Base-by-base conservation (phyloP, 2,113 vertebrate species). In the Dromaius novaehollandiae region DNA sequence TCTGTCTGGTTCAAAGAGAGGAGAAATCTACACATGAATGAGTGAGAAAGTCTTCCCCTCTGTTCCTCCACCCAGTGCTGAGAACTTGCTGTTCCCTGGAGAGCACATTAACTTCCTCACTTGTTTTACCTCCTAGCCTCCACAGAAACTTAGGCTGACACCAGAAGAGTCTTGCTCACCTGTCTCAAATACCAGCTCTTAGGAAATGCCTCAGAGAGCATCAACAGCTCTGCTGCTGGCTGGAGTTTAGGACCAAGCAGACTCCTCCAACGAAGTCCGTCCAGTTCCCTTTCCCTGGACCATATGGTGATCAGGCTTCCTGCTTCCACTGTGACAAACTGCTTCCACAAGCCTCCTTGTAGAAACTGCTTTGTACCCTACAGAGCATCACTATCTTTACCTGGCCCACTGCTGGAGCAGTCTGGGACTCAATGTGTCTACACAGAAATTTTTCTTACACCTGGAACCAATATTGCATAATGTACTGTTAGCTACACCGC, bases 131-230 rank as follows among this genome's bases (percentile, higher is more conserved):
- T 63, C 13, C 34, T n/a, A 82, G 7, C 16, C 22, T 74, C 36
- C 28, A 13, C 30, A 38, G 60, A 56, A 58, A 38, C 5, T 40
- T 28, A 69, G 7, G 28, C 46, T 86, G 34, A 53, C 13, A 36
- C 11, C 42, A 74, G 42, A 38, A 61, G 19, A n/a, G 9, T 11
- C 22, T 86, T 0, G 0, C 18, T 60, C 5, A 8, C 30, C 36
- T 55, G 13, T 4, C 1, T 56, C 32, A 40, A 76, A 61, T 16
- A 77, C 12, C 15, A 63, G n/a, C 32, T 84, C 24, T 53, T 40
- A 75, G 32, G 20, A 80, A 3, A 6, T 26, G 8, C 3, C 32
- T 87, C 64, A 58, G 61, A 83, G 26, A 50, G 8, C 32, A 76
- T 36, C 51, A 63, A 21, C 38, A 76, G n/a, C 44, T 71, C 50